Evolutionary conservation across 2,113 vertebrate genomes (phyloP).

Genomic region (Zingel zingel): DNA sequence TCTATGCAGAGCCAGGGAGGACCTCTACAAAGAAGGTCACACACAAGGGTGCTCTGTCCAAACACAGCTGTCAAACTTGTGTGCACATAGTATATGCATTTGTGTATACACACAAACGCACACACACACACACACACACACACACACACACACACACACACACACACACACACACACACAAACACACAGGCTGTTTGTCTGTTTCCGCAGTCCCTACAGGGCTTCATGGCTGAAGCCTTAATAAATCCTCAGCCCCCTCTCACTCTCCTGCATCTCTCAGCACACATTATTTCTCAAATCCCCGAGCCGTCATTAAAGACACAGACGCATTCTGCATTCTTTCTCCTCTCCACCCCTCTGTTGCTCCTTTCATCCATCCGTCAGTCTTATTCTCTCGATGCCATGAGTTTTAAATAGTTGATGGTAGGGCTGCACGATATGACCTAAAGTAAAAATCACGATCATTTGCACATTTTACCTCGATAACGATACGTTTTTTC

Average conservation of each 20-base stretch:
- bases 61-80: slow-evolving; percentile 79
- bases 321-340: slow-evolving; percentile 67
- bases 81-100: slow-evolving; percentile 28
- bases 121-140: slow-evolving; percentile 22
- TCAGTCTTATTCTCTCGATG: slow-evolving; percentile 14
- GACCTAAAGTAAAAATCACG: too few relatives aligned
- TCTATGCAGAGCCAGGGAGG: slow-evolving; percentile 19
- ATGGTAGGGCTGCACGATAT: not conserved
- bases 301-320: slow-evolving; percentile 60
- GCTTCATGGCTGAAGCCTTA: slow-evolving; percentile 57
- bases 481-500: too few relatives aligned
- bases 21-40: slow-evolving; percentile 68
- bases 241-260: slow-evolving; percentile 66
- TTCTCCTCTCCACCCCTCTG: slow-evolving; percentile 34
- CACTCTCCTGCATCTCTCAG: slow-evolving; percentile 74
- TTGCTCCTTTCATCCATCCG: slow-evolving; percentile 26
- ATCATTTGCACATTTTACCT: too few relatives aligned
- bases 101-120: slow-evolving; percentile 26
- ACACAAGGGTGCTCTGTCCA: slow-evolving; percentile 76
- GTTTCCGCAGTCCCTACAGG: slow-evolving; percentile 51
- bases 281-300: slow-evolving; percentile 78
- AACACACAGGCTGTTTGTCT: slow-evolving; percentile 25
- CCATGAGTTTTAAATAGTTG: slow-evolving; percentile 34
- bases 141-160: too few relatives aligned
- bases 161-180: not conserved